Percentiles rank a stretch among this genome's conserved stretches.
Evolutionary conservation across 64 coral and sea anemone genomes (phyloP).

Genomic region (Actinia tenebrosa): DNA sequence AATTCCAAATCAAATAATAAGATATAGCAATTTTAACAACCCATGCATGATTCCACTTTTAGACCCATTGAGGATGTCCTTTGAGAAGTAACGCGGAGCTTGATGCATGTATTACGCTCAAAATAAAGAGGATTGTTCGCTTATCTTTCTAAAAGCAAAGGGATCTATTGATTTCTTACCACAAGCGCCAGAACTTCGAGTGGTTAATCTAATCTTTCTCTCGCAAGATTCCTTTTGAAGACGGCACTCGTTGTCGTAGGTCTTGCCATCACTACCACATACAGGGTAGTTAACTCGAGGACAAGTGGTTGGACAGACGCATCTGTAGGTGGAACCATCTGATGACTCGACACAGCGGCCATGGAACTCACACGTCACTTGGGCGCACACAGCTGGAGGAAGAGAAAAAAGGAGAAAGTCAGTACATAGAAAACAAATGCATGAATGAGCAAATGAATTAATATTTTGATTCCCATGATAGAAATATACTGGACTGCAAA

Average conservation of each 20-base stretch:
- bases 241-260: slow-evolving; percentile 82
- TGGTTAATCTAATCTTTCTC: slow-evolving; percentile 14
- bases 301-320: slow-evolving; percentile 71
- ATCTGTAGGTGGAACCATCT: slow-evolving; percentile 51
- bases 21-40: too few species aligned
- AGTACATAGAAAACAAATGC: neutral
- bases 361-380: slow-evolving; percentile 59
- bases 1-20: too few species aligned
- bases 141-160: too few species aligned
- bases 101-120: too few species aligned
- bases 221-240: slow-evolving; percentile 45
- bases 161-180: slow-evolving; percentile 1
- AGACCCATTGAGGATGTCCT: too few species aligned
- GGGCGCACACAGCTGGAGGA: neutral
- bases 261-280: slow-evolving; percentile 85
- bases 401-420: neutral
- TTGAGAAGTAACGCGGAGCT: too few species aligned
- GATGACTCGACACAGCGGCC: slow-evolving; percentile 46
- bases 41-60: too few species aligned
- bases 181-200: slow-evolving; percentile 24
- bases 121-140: too few species aligned
- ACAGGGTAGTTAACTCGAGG: slow-evolving; percentile 64
- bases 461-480: too few species aligned
- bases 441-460: too few species aligned
- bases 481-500: too few species aligned